phyloP scores from a whole-genome alignment of 2,888 invertebrate genomes.

The Amblyjoppa proteus region DNA sequence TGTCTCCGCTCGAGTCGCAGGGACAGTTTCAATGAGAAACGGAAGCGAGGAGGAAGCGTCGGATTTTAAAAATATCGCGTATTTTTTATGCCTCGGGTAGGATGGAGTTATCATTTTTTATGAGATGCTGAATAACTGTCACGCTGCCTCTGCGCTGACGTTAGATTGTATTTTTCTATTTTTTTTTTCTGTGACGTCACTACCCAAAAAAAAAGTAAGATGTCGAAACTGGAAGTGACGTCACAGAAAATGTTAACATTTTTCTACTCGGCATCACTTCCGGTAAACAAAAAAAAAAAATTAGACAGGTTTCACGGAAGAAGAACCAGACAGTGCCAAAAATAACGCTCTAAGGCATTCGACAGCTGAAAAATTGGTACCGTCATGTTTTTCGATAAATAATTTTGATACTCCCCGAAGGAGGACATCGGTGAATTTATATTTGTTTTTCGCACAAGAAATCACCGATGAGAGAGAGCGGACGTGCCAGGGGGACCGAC shows the following conservation, averaged over 20 bases:
- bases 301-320: neutral
- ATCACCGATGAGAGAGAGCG: slow-evolving; percentile 35
- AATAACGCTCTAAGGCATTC: neutral
- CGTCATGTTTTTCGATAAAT: slow-evolving; percentile 14
- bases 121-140: too few species aligned
- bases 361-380: neutral
- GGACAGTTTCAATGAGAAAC: neutral
- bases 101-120: too few species aligned
- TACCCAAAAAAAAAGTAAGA: too few species aligned
- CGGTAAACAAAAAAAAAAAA: too few species aligned
- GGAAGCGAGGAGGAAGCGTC: neutral
- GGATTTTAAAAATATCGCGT: neutral
- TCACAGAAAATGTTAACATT: too few species aligned
- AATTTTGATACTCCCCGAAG: slow-evolving; percentile 23
- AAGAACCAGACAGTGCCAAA: neutral
- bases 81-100: neutral
- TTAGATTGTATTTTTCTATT: too few species aligned
- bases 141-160: too few species aligned
- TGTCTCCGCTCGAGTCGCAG: neutral
- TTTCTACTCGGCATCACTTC: too few species aligned
- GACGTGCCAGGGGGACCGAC: slow-evolving; percentile 47
- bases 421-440: slow-evolving; percentile 13
- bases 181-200: too few species aligned
- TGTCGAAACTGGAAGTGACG: too few species aligned
- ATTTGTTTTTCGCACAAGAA: slow-evolving; percentile 42